A percentile compares a stretch with the other conserved stretches of the same genome.
Evolutionary conservation across 1,140 invertebrate species (phyloP).

Genomic region (Bombus waltoni): DNA sequence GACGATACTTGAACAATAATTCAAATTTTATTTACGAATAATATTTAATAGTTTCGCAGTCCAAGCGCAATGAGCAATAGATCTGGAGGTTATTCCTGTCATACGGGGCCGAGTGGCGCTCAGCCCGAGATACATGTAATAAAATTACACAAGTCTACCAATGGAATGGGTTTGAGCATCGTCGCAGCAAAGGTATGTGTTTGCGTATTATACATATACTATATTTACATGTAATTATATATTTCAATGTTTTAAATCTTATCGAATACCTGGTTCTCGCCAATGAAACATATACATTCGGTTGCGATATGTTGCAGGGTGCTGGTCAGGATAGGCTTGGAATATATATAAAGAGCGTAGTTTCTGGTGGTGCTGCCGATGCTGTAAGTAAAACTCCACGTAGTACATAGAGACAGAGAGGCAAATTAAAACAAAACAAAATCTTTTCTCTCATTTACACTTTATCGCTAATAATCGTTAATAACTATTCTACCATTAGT

Average conservation of each 20-base stretch:
- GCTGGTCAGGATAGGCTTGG: conserved; percentile 95
- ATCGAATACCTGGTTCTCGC: not conserved
- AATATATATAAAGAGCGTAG: conserved; percentile 99
- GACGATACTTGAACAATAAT: not conserved
- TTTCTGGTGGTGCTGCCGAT: conserved; percentile 97
- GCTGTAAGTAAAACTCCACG: conserved; percentile 84
- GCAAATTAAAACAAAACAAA: too few relatives aligned
- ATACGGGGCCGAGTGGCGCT: conserved; percentile 75
- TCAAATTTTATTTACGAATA: conserved; percentile 46
- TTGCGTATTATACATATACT: not conserved
- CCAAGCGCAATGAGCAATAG: conserved; percentile 85
- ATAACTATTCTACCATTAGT: too few relatives aligned
- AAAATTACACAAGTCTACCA: conserved; percentile 94
- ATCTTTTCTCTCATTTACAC: too few relatives aligned
- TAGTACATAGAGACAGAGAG: too few relatives aligned
- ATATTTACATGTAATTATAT: not conserved
- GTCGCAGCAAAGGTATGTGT: conserved; percentile 92
- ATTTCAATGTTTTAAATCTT: not conserved
- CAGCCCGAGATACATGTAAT: conserved; percentile 92
- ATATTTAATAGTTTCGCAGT: conserved; percentile 83
- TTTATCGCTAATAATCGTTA: too few relatives aligned
- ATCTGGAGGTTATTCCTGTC: conserved; percentile 81
- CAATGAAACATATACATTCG: not conserved
- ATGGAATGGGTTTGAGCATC: conserved; percentile 96
- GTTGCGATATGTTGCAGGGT: conserved; percentile 84